Evolutionary conservation across 2,113 vertebrate species (phyloP), one percentile per base, ranked within the genome.

Genomic region (Urocitellus parryii): DNA sequence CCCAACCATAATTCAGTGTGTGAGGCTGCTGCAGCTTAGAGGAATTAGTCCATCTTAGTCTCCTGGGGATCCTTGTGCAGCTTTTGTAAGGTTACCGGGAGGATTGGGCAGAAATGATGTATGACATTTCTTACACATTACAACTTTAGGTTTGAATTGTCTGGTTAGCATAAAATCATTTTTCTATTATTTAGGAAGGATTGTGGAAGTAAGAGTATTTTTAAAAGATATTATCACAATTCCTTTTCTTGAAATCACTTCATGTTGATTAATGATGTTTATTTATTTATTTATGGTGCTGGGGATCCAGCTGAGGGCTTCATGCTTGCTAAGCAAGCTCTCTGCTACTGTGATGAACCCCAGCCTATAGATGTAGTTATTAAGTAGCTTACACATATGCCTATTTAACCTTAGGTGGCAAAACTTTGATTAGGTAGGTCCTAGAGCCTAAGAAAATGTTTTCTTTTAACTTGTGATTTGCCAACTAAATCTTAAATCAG

Each of bases 391-490:
- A 61, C 5, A 72, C 8, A 25, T 42, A 17, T 45, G 8, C 51
- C n/a, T 86, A 0, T 58, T 73, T 77, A 65, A 37, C 70, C 51
- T 70, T 48, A 34, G 16, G 9, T 53, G 77, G 24, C 51, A 88
- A 37, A 45, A 72, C 48, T 89, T 78, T 73, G 34, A 63, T 95
- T 89, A 74, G 10, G 7, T 58, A 82, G 70, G 79, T 56, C 56
- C 58, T 22, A 53, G 58, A 32, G 18, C 34, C 34, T 84, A 34
- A 84, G n/a, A 81, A 51, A 83, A 32, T 34, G 32, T 61, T 34
- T 78, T 95, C 77, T n/a, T 76, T 83, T 65, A 84, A 61, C n/a
- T 87, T 87, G 70, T 92, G 53, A 42, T 63, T 84, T 94, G 83
- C 53, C 8, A 67, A 61, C 67, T 45, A 53, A 81, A 42, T 91